These are phyloP conservation scores for Microcebus jonahi DNA, from an alignment of 2,113 vertebrate species.

Conservation along the genomic window DNA sequence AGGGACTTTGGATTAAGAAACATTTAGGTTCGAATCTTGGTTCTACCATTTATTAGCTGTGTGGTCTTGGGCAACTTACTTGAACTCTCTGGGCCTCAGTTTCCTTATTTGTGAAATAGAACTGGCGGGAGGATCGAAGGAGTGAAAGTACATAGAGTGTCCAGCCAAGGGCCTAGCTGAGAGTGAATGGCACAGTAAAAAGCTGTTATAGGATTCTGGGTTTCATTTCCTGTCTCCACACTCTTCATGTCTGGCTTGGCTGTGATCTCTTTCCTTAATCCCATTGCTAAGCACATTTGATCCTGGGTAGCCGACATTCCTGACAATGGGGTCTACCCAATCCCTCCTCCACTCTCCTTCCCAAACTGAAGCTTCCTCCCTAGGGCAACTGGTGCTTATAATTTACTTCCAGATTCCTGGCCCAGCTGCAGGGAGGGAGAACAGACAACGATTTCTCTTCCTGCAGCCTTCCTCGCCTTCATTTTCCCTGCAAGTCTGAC, in stretches of 20 bases:
- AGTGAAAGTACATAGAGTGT: background rate
- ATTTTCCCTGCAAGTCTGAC: conserved; percentile 47
- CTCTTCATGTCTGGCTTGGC: background rate
- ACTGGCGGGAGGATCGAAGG: background rate
- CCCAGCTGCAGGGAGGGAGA: conserved; percentile 33
- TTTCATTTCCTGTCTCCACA: background rate
- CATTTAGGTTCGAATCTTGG: background rate
- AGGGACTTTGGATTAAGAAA: background rate
- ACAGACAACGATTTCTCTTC: conserved; percentile 23
- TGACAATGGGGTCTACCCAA: background rate
- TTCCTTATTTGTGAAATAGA: conserved; percentile 36
- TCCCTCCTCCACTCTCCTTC: background rate
- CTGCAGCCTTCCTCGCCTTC: background rate
- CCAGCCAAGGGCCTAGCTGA: background rate
- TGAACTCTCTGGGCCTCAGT: background rate
- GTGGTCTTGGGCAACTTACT: background rate
- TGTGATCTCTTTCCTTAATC: background rate
- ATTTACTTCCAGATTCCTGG: conserved; percentile 13
- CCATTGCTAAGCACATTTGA: background rate
- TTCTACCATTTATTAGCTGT: background rate
- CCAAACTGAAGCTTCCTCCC: conserved; percentile 17
- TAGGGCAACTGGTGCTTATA: background rate
- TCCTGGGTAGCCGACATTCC: background rate
- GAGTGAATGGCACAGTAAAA: background rate
- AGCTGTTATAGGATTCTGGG: background rate